phyloP scores from a whole-genome alignment of 2,888 invertebrate species.

The Cryptophagus acutangulus region DNA sequence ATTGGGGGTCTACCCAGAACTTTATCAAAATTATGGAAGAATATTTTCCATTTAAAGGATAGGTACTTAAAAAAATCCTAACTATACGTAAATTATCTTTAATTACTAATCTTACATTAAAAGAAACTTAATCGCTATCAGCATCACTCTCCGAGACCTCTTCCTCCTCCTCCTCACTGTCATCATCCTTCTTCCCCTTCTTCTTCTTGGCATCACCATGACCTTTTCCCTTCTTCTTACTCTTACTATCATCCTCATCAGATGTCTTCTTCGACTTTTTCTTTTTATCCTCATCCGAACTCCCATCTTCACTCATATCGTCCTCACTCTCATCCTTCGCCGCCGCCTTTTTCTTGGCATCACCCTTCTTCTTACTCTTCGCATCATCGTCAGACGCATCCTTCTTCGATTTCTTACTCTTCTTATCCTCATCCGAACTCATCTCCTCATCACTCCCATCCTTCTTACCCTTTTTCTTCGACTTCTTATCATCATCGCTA shows the following conservation, averaged over 20 bases:
- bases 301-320: too few species aligned
- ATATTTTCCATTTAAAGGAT: too few species aligned
- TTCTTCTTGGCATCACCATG: constrained; percentile 45
- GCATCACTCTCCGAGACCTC: too few species aligned
- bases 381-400: constrained; percentile 55
- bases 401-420: constrained; percentile 52
- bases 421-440: neutral
- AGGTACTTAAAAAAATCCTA: too few species aligned
- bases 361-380: constrained; percentile 42
- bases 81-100: too few species aligned
- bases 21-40: too few species aligned
- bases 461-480: constrained; percentile 45
- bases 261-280: constrained; percentile 56
- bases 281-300: neutral
- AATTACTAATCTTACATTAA: too few species aligned
- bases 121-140: too few species aligned
- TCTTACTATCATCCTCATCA: constrained; percentile 49
- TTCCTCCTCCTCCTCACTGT: too few species aligned
- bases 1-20: too few species aligned
- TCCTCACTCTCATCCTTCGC: constrained; percentile 38
- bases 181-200: constrained; percentile 36
- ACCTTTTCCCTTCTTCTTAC: constrained; percentile 44
- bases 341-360: constrained; percentile 44
- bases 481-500: constrained; percentile 32
- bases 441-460: neutral